These are phyloP conservation scores for Cnemophilus loriae DNA, from an alignment of 2,113 vertebrate genomes.

Conservation along the genomic window DNA sequence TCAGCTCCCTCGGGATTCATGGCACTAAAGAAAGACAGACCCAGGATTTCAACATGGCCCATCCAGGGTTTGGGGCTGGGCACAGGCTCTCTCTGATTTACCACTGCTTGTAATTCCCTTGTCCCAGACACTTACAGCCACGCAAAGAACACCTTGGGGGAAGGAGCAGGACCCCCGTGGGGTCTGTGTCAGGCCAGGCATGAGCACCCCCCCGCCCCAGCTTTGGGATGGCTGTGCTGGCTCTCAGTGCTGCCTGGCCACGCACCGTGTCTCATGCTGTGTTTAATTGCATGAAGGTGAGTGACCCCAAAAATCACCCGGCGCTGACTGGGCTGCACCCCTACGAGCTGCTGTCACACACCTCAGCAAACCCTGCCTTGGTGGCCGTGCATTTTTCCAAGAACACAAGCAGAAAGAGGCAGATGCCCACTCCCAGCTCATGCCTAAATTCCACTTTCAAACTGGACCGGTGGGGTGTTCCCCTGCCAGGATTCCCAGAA, in stretches of 20 bases:
- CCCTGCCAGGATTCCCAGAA: not conserved
- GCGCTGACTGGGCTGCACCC: not conserved
- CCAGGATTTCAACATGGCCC: slow-evolving; percentile 2
- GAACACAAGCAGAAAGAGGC: not conserved
- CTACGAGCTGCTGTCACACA: fast-evolving
- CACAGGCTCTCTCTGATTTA: not conserved
- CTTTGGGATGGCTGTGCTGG: not conserved
- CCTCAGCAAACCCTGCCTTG: not conserved
- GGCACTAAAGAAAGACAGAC: slow-evolving; percentile 2
- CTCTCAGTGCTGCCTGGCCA: not conserved
- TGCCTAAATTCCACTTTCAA: not conserved
- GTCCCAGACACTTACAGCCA: not conserved
- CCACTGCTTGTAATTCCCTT: not conserved
- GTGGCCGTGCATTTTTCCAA: fast-evolving
- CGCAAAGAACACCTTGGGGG: not conserved
- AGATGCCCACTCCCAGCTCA: not conserved
- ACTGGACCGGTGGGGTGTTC: not conserved
- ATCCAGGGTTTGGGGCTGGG: not conserved
- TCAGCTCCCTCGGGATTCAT: slow-evolving; percentile 5
- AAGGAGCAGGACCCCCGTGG: not conserved
- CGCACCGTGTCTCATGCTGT: not conserved
- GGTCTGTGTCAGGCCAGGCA: not conserved
- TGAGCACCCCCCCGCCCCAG: fast-evolving
- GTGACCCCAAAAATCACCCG: not conserved
- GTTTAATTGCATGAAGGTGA: not conserved